Evolutionary conservation across 2,888 invertebrate species (phyloP).

Genomic region (Drosophila sordidula): DNA sequence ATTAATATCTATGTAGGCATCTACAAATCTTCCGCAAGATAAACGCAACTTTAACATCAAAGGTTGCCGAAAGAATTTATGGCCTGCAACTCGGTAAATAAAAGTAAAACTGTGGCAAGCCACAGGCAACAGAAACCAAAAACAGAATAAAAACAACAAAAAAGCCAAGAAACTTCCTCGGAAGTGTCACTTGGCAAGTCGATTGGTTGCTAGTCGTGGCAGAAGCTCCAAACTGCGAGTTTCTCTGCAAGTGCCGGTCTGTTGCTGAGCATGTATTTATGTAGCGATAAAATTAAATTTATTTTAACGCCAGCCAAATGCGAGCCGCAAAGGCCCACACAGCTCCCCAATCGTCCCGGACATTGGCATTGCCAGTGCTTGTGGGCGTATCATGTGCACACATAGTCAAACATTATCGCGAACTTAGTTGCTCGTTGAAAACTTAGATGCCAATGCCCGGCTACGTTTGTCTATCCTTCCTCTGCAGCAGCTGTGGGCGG

Average conservation of each 20-base stretch:
- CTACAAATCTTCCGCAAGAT: constrained; percentile 30
- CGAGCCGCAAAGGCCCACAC: constrained; percentile 27
- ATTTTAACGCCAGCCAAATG: constrained; percentile 70
- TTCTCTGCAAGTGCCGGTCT: constrained; percentile 17
- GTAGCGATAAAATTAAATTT: constrained; percentile 78
- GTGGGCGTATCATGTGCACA: constrained; percentile 65
- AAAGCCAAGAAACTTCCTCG: constrained; percentile 36
- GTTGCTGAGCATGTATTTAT: constrained; percentile 65
- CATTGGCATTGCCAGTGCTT: constrained; percentile 6
- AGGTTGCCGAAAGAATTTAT: constrained; percentile 50
- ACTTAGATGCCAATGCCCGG: constrained; percentile 52
- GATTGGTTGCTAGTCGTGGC: constrained; percentile 41
- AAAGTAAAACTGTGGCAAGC: constrained; percentile 48
- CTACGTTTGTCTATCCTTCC: constrained; percentile 53
- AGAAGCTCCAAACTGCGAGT: constrained; percentile 13
- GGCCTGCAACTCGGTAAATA: constrained; percentile 47
- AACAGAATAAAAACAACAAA: neutral
- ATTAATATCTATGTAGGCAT: constrained; percentile 53
- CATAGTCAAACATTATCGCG: constrained; percentile 77
- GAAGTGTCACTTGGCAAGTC: constrained; percentile 71
- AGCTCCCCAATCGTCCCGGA: constrained; percentile 8
- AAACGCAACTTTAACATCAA: constrained; percentile 29
- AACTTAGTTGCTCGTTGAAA: constrained; percentile 64
- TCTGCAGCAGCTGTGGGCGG: constrained; percentile 48
- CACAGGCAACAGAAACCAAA: neutral